Conservation (phyloP, 2,113 vertebrate species). For the Muntiacus muntjak region DNA sequence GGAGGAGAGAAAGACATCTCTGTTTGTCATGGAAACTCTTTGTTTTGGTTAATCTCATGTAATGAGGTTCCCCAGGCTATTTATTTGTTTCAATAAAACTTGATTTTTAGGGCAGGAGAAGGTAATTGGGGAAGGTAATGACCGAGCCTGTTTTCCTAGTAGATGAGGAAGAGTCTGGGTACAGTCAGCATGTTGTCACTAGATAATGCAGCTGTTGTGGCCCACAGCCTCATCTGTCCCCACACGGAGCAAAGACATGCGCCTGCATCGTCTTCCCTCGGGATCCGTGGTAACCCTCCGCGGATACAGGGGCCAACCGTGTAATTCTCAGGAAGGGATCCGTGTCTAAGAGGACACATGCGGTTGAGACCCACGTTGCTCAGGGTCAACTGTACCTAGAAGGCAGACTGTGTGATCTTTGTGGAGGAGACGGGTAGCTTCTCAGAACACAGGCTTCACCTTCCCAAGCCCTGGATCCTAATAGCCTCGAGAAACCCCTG, state of each 20-base stretch:
- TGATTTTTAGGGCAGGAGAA: neutral
- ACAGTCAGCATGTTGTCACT: neutral
- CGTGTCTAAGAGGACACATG: neutral
- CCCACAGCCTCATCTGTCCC: neutral
- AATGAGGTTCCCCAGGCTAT: neutral
- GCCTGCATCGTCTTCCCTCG: accelerated
- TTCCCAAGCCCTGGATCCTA: neutral
- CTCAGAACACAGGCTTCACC: neutral
- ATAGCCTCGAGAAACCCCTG: neutral
- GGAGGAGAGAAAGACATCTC: neutral
- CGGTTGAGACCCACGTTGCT: neutral
- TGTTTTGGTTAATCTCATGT: neutral
- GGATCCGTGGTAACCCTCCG: neutral
- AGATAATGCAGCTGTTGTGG: accelerated
- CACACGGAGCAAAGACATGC: neutral
- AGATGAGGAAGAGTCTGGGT: neutral
- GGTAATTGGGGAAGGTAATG: neutral
- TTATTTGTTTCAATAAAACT: neutral
- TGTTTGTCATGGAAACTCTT: neutral
- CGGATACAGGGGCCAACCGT: accelerated
- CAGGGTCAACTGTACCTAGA: neutral
- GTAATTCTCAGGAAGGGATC: neutral
- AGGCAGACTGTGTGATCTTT: neutral
- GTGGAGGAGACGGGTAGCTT: neutral
- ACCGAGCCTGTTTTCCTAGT: neutral